phyloP scores from a whole-genome alignment of 2,797 vertebrate genomes.

The Phylloscopus collybita region DNA sequence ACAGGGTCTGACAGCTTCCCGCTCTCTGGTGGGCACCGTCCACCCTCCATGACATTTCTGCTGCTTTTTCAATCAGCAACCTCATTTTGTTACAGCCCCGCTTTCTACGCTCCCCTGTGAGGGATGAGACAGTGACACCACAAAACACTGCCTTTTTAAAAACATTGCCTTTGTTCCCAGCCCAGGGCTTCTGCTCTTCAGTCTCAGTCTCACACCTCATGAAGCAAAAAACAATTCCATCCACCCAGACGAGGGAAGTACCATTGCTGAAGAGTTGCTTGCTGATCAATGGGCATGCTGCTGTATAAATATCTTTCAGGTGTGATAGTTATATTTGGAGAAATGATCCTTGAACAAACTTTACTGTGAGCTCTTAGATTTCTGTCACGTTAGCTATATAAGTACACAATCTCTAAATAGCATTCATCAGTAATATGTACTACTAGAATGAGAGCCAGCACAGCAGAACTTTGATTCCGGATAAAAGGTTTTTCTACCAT shows the following conservation, averaged over 20 bases:
- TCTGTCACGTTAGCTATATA: not conserved
- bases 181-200: not conserved
- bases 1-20: not conserved
- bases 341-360: slow-evolving; percentile 19
- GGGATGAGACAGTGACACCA: not conserved
- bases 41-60: not conserved
- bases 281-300: not conserved
- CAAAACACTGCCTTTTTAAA: not conserved
- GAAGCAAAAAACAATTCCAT: not conserved
- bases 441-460: not conserved
- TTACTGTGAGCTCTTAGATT: not conserved
- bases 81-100: not conserved
- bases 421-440: not conserved
- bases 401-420: not conserved
- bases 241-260: not conserved
- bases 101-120: not conserved
- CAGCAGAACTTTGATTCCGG: not conserved
- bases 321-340: not conserved
- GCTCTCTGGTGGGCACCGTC: not conserved
- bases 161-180: not conserved
- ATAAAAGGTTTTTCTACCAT: slow-evolving; percentile 6
- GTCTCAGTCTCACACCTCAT: not conserved
- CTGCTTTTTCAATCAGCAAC: not conserved
- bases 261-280: not conserved
- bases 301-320: not conserved